phyloP scores from a whole-genome alignment of 1,140 invertebrate species.

The Drosophila mojavensis region DNA sequence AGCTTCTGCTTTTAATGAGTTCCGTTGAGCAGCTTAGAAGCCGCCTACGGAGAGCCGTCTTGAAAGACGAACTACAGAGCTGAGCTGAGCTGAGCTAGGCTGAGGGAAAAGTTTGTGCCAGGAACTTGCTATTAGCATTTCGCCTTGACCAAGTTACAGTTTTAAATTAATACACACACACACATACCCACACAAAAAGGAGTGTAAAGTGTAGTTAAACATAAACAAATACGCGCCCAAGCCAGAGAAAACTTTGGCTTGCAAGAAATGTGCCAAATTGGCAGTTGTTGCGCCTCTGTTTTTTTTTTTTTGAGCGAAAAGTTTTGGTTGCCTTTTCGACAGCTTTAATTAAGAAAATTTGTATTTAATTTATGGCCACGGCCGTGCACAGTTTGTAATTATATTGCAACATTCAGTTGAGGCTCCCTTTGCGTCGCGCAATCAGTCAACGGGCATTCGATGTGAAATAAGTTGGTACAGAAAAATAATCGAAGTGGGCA shows the following conservation, averaged over 20 bases:
- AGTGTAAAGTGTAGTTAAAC: neutral
- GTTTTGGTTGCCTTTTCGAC: conserved; percentile 15
- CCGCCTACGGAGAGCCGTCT: conserved; percentile 19
- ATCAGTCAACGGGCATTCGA: conserved; percentile 29
- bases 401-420: conserved; percentile 39
- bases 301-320: conserved; percentile 10
- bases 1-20: conserved; percentile 39
- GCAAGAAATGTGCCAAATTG: conserved; percentile 28
- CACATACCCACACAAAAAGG: neutral
- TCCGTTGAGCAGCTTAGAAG: conserved; percentile 20
- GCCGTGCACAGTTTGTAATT: conserved; percentile 27
- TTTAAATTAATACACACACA: conserved; percentile 39
- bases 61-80: conserved; percentile 17
- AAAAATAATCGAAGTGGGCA: conserved; percentile 37
- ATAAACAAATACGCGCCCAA: conserved; percentile 32
- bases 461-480: conserved; percentile 30
- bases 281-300: conserved; percentile 14
- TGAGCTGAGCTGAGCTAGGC: conserved; percentile 3
- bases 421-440: conserved; percentile 3
- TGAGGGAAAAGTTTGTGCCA: conserved; percentile 21
- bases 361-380: conserved; percentile 22
- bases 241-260: conserved; percentile 8
- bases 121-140: conserved; percentile 45
- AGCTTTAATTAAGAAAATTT: conserved; percentile 48
- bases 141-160: conserved; percentile 50